phyloP scores from a whole-genome alignment of 1,140 invertebrate species.

The Gonatopus flavifemur region DNA sequence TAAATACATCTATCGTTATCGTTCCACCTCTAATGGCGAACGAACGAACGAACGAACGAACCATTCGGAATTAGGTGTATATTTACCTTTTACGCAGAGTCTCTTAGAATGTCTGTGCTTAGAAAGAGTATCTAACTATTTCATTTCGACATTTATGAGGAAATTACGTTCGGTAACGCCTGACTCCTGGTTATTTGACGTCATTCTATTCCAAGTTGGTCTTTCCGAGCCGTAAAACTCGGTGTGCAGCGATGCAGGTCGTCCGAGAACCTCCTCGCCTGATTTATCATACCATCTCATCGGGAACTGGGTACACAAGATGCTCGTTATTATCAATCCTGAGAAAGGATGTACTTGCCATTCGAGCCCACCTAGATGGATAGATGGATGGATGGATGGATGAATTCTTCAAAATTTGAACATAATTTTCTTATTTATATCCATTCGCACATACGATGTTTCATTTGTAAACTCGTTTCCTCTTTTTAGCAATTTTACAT shows the following conservation, averaged over 20 bases:
- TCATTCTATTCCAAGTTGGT: conserved; percentile 25
- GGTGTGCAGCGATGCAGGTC: background rate
- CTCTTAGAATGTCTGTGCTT: conserved; percentile 8
- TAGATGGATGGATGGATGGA: too few species aligned
- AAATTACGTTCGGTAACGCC: conserved; percentile 22
- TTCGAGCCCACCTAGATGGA: too few species aligned
- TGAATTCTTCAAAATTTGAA: too few species aligned
- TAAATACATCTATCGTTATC: conserved; percentile 23
- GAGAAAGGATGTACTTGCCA: too few species aligned
- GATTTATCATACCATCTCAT: conserved; percentile 16
- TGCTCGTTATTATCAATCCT: background rate
- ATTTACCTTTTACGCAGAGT: conserved; percentile 11
- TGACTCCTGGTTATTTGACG: conserved; percentile 19
- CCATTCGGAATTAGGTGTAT: conserved; percentile 21
- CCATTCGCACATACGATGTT: too few species aligned
- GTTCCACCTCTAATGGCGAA: conserved; percentile 9
- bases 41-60: too few species aligned
- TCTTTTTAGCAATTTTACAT: conserved; percentile 4
- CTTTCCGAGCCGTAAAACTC: conserved; percentile 16
- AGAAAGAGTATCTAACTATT: conserved; percentile 20
- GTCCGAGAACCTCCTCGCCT: conserved; percentile 3
- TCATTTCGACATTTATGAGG: conserved; percentile 28
- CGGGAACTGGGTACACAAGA: background rate
- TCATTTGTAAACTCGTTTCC: too few species aligned
- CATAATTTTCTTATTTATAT: too few species aligned